Conservation (phyloP, 2,797 vertebrate species). For the Rhabdomys pumilio region DNA sequence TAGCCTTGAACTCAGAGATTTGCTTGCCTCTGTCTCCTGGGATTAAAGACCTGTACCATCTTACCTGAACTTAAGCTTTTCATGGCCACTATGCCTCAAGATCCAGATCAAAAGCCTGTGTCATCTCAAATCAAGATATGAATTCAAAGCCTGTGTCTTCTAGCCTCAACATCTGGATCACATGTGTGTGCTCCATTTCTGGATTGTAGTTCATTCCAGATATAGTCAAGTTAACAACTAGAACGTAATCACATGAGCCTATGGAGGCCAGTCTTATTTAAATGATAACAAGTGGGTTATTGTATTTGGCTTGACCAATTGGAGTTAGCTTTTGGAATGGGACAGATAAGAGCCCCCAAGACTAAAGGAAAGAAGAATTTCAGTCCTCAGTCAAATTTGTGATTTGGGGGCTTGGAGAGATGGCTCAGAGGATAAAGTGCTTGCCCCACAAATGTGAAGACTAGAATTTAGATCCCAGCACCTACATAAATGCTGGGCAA, state of each 20-base stretch:
- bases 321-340: conserved; percentile 1
- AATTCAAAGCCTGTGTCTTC: neutral
- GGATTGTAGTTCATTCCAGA: too few relatives aligned
- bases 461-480: neutral
- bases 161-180: too few relatives aligned
- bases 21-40: neutral
- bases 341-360: neutral
- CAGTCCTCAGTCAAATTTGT: conserved; percentile 37
- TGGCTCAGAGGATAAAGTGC: neutral
- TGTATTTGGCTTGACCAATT: conserved; percentile 6
- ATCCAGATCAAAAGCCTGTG: neutral
- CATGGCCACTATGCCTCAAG: neutral
- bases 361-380: conserved; percentile 56
- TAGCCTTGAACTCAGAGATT: neutral
- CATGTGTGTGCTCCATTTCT: too few relatives aligned
- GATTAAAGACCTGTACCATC: neutral
- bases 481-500: neutral
- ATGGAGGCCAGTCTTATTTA: neutral
- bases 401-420: conserved; percentile 1
- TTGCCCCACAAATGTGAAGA: neutral
- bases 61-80: neutral
- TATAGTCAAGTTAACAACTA: too few relatives aligned
- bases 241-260: neutral
- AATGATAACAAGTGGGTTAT: neutral
- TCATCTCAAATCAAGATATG: neutral